These are phyloP conservation scores for Phoronis australis DNA, from an alignment of 2,888 invertebrate species.

Conservation along the genomic window DNA sequence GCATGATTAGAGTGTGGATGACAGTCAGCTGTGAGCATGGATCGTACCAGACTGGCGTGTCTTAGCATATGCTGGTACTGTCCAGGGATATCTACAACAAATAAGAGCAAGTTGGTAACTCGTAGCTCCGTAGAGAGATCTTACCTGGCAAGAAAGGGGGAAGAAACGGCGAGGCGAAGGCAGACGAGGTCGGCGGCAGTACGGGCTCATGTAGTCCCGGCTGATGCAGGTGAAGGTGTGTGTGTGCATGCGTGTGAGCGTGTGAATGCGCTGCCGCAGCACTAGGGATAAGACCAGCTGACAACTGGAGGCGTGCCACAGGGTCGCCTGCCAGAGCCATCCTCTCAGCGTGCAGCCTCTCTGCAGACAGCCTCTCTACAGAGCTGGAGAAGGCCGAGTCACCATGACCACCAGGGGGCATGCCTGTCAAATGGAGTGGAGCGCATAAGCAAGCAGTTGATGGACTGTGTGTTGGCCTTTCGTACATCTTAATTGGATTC, in stretches of 20 bases:
- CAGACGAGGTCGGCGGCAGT: constrained; percentile 11
- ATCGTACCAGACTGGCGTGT: too few species aligned
- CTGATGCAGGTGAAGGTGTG: constrained; percentile 69
- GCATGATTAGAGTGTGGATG: constrained; percentile 37
- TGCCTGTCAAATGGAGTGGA: constrained; percentile 3
- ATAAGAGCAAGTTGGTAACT: constrained; percentile 4
- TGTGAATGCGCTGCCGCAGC: constrained; percentile 66
- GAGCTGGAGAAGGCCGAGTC: constrained; percentile 23
- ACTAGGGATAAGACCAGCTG: constrained; percentile 61
- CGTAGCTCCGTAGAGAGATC: constrained; percentile 7
- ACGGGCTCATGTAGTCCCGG: background rate
- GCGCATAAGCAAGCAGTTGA: background rate
- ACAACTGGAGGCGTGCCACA: constrained; percentile 88
- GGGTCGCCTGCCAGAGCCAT: constrained; percentile 77
- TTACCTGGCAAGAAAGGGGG: constrained; percentile 30
- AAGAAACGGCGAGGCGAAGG: constrained; percentile 21
- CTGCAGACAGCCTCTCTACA: constrained; percentile 57
- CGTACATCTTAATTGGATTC: too few species aligned
- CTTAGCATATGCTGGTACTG: constrained; percentile 40
- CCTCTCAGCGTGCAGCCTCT: constrained; percentile 57
- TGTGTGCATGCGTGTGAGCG: constrained; percentile 86
- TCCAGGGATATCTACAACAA: constrained; percentile 31
- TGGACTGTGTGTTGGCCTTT: too few species aligned
- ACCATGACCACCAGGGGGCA: background rate
- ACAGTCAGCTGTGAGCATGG: constrained; percentile 36